phyloP scores from a whole-genome alignment of 1,140 invertebrate genomes.

The Bombyx mandarina region DNA sequence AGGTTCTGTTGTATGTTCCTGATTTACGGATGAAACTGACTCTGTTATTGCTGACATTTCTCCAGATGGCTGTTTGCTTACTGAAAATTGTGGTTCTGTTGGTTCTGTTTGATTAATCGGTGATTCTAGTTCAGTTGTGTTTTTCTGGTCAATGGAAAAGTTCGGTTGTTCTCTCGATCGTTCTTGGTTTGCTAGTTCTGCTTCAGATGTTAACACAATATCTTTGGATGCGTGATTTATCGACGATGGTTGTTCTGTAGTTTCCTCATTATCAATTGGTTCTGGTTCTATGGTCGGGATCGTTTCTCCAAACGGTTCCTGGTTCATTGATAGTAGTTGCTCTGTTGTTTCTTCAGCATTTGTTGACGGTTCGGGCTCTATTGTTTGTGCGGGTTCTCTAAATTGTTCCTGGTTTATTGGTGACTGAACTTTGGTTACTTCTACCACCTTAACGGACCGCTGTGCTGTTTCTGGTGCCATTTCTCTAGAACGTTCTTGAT shows the following conservation, averaged over 20 bases:
- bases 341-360: background rate
- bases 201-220: conserved; percentile 22
- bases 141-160: conserved; percentile 19
- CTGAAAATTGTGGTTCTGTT: conserved; percentile 18
- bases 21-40: too few species aligned
- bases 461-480: too few species aligned
- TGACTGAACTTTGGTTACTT: too few species aligned
- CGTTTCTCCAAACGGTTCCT: conserved; percentile 26
- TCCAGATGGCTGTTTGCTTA: conserved; percentile 30
- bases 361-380: conserved; percentile 20
- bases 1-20: conserved; percentile 14
- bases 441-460: too few species aligned
- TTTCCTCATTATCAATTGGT: conserved; percentile 3
- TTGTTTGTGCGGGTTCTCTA: conserved; percentile 14
- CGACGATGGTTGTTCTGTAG: conserved; percentile 19
- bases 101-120: conserved; percentile 22
- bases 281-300: conserved; percentile 26
- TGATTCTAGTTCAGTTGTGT: conserved; percentile 18
- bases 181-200: conserved; percentile 25
- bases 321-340: conserved; percentile 18
- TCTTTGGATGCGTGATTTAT: conserved; percentile 20
- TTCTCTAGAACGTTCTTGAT: too few species aligned
- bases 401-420: conserved; percentile 11
- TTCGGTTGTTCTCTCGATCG: conserved; percentile 25
- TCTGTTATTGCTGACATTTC: conserved; percentile 10